Evolutionary conservation across 1,140 invertebrate genomes (phyloP).

Genomic region (Magallana ariakensis): DNA sequence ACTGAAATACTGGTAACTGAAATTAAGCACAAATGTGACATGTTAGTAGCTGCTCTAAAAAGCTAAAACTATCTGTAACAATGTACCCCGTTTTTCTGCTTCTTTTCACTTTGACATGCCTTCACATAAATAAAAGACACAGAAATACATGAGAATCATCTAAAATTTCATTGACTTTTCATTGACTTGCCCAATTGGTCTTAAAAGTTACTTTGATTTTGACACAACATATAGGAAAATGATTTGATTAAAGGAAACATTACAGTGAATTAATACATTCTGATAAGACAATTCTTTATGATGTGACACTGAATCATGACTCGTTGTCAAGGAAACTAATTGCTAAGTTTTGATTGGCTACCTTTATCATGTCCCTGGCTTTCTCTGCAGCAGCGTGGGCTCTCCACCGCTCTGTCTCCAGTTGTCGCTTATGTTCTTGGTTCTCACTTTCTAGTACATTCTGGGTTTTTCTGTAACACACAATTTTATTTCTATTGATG

Average conservation of each 20-base stretch:
- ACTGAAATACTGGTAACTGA: background rate
- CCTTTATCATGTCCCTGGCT: constrained; percentile 76
- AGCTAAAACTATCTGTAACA: constrained; percentile 10
- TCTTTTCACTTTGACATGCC: constrained; percentile 1
- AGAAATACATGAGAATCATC: background rate
- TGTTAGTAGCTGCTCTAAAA: constrained; percentile 13
- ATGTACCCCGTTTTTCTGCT: background rate
- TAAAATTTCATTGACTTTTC: background rate
- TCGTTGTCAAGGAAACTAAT: background rate
- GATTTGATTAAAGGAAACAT: too few species aligned
- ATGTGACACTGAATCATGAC: background rate
- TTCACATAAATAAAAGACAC: constrained; percentile 8
- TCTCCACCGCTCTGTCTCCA: constrained; percentile 68
- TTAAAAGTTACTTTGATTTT: too few species aligned
- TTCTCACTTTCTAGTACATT: constrained; percentile 69
- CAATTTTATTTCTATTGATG: too few species aligned
- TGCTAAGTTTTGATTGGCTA: constrained; percentile 42
- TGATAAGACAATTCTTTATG: constrained; percentile 29
- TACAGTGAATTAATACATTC: background rate
- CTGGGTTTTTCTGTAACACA: constrained; percentile 67
- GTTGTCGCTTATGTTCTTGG: constrained; percentile 63
- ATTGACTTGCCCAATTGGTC: too few species aligned
- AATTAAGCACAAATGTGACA: background rate
- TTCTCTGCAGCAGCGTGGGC: constrained; percentile 72
- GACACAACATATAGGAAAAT: too few species aligned